Evolutionary conservation across 2,113 vertebrate species (phyloP).

Genomic region (Okapia johnstoni): DNA sequence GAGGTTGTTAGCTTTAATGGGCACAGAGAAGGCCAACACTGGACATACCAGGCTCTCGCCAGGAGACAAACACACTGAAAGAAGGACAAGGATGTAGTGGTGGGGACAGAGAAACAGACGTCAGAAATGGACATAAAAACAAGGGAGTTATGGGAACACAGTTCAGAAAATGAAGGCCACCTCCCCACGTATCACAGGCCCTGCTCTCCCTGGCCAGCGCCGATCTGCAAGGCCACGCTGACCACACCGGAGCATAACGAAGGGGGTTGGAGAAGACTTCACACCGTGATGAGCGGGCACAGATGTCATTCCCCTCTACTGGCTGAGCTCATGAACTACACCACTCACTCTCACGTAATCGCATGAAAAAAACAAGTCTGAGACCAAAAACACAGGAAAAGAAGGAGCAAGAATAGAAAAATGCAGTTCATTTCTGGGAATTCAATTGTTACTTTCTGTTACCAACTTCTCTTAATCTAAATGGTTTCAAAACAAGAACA

Average conservation of each 20-base stretch:
- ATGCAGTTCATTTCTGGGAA: background rate
- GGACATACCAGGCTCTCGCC: background rate
- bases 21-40: background rate
- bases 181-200: background rate
- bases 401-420: background rate
- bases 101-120: background rate
- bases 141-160: background rate
- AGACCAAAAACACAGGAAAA: background rate
- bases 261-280: background rate
- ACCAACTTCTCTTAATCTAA: background rate
- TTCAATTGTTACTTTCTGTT: background rate
- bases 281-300: background rate
- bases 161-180: background rate
- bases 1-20: background rate
- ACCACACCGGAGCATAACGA: background rate
- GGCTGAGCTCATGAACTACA: slow-evolving; percentile 18
- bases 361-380: background rate
- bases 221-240: background rate
- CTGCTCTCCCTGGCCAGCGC: background rate
- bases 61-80: background rate
- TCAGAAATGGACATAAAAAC: background rate
- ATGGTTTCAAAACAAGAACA: background rate
- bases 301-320: slow-evolving; percentile 8
- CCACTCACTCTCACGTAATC: background rate
- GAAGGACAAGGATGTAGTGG: background rate